Conservation (phyloP, 2,797 vertebrate genomes). For the Xenopus petersii region DNA sequence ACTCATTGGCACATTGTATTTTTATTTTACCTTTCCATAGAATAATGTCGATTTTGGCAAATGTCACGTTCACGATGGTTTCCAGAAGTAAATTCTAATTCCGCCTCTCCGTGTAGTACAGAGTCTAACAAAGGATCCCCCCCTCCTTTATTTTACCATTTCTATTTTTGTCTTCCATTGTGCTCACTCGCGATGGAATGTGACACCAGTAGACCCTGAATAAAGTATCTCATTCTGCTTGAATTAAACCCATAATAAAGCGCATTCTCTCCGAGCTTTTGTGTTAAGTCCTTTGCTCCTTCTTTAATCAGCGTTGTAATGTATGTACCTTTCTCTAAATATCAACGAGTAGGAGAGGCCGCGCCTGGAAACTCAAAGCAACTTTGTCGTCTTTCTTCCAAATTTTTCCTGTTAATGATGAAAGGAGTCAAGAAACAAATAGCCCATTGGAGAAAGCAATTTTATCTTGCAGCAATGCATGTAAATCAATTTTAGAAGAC, state of each 20-base stretch:
- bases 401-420: slow-evolving; percentile 4
- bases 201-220: neutral
- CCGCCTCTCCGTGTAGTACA: too few relatives aligned
- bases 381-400: neutral
- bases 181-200: neutral
- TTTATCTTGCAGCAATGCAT: slow-evolving; percentile 7
- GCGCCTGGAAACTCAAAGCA: neutral
- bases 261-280: neutral
- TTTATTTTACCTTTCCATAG: too few relatives aligned
- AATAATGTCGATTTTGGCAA: too few relatives aligned
- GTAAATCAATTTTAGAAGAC: slow-evolving; percentile 24
- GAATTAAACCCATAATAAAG: neutral
- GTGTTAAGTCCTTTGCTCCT: slow-evolving; percentile 9
- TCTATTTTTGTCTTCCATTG: neutral
- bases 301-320: neutral
- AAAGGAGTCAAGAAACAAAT: neutral
- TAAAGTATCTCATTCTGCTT: neutral
- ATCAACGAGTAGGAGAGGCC: neutral
- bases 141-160: neutral
- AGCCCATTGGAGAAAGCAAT: neutral
- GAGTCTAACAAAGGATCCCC: too few relatives aligned
- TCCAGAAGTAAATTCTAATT: too few relatives aligned
- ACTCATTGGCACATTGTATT: too few relatives aligned
- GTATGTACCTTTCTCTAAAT: neutral
- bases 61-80: too few relatives aligned